Conservation (phyloP, 2,888 invertebrate species). For the Himalopsyche japonica region DNA sequence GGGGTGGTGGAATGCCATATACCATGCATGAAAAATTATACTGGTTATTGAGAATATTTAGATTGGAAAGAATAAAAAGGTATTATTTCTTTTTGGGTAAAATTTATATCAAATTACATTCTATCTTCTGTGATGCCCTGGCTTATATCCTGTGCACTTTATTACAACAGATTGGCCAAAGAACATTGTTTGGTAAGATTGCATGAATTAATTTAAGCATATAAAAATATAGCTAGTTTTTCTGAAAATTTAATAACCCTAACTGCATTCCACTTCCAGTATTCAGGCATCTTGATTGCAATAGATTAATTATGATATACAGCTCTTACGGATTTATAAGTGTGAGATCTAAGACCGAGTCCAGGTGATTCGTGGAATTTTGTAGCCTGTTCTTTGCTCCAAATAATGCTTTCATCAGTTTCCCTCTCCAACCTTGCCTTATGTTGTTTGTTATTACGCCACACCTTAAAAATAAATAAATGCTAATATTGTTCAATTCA, state of each 20-base stretch:
- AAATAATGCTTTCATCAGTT: slow-evolving; percentile 74
- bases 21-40: no score
- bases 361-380: slow-evolving; percentile 67
- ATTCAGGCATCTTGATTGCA: neutral
- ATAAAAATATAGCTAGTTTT: neutral
- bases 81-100: no score
- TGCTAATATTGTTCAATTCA: neutral
- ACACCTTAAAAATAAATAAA: slow-evolving; percentile 55
- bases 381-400: slow-evolving; percentile 74
- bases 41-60: no score
- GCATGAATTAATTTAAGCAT: neutral
- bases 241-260: neutral
- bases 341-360: slow-evolving; percentile 48
- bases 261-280: no score
- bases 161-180: neutral
- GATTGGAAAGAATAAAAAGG: no score
- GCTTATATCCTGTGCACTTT: no score
- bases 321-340: slow-evolving; percentile 58
- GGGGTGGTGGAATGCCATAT: no score
- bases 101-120: no score
- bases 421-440: slow-evolving; percentile 73
- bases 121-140: no score
- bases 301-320: neutral
- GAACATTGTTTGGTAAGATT: no score
- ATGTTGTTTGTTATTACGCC: slow-evolving; percentile 74